phyloP scores from a whole-genome alignment of 2,888 invertebrate species.

The Yponomeuta evonymella region DNA sequence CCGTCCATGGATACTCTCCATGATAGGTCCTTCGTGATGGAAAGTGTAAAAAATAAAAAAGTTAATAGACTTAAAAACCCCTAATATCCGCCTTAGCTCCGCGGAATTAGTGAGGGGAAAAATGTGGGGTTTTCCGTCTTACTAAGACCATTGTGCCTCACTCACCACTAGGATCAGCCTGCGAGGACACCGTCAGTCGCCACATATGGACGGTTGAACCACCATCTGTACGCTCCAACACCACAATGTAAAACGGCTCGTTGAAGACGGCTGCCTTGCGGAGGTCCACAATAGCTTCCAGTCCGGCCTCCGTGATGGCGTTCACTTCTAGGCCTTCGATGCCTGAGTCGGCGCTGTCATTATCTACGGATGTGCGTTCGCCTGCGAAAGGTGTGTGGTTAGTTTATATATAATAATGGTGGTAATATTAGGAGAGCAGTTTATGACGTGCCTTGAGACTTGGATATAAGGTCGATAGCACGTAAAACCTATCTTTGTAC shows the following conservation, averaged over 20 bases:
- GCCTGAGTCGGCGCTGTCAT: constrained; percentile 48
- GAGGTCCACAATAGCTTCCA: constrained; percentile 93
- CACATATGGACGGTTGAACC: constrained; percentile 97
- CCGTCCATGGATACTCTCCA: too few relatives aligned
- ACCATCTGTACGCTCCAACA: constrained; percentile 89
- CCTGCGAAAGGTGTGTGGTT: constrained; percentile 31
- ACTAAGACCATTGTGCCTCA: neutral
- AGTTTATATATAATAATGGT: neutral
- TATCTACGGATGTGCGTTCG: constrained; percentile 50
- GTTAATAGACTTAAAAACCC: too few relatives aligned
- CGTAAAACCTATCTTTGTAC: too few relatives aligned
- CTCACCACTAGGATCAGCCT: constrained; percentile 62
- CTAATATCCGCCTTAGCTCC: too few relatives aligned
- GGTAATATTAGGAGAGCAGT: too few relatives aligned
- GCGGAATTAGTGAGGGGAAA: too few relatives aligned
- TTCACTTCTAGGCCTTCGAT: constrained; percentile 52
- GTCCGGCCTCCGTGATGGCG: constrained; percentile 78
- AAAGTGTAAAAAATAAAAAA: too few relatives aligned
- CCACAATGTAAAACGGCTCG: constrained; percentile 96
- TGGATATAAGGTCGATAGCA: too few relatives aligned
- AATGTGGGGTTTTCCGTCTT: too few relatives aligned
- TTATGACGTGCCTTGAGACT: too few relatives aligned
- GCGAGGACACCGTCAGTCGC: constrained; percentile 93
- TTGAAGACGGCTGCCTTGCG: constrained; percentile 91
- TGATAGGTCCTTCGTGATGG: too few relatives aligned